phyloP scores from a whole-genome alignment of 2,888 invertebrate species.

The Meliscaeva auricollis region DNA sequence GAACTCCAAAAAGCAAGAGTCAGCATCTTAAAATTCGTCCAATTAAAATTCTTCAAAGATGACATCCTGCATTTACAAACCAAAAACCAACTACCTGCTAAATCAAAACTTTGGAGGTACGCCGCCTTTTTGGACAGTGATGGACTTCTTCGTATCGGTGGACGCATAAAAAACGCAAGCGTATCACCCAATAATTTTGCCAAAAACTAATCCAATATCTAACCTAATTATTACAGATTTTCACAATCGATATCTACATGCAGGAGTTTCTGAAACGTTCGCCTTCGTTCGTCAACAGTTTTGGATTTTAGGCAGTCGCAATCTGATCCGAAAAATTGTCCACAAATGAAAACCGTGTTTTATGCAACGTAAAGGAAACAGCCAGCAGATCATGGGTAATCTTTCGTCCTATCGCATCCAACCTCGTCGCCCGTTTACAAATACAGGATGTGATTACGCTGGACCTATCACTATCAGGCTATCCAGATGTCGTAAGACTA shows the following conservation, averaged over 20 bases:
- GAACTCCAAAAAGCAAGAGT: slow-evolving; percentile 2
- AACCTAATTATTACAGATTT: slow-evolving; percentile 34
- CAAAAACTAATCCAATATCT: slow-evolving; percentile 35
- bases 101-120: slow-evolving; percentile 15
- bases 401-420: slow-evolving; percentile 34
- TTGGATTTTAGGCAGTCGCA: slow-evolving; percentile 59
- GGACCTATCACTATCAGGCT: slow-evolving; percentile 57
- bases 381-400: slow-evolving; percentile 55
- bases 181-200: slow-evolving; percentile 47
- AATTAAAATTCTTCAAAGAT: not conserved
- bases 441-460: slow-evolving; percentile 51
- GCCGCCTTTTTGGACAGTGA: slow-evolving; percentile 30
- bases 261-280: slow-evolving; percentile 49
- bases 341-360: slow-evolving; percentile 57
- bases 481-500: slow-evolving; percentile 24
- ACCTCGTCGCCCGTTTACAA: slow-evolving; percentile 37
- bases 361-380: slow-evolving; percentile 46
- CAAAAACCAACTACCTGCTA: slow-evolving; percentile 1
- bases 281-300: slow-evolving; percentile 44
- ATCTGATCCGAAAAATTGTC: slow-evolving; percentile 46
- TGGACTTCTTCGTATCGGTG: slow-evolving; percentile 24
- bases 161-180: slow-evolving; percentile 20
- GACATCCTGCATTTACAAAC: slow-evolving; percentile 7
- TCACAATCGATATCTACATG: slow-evolving; percentile 42
- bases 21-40: not conserved